A percentile compares a stretch with the other conserved stretches of the same genome.
These are phyloP conservation scores for Labroides dimidiatus DNA, from an alignment of 2,797 vertebrate species.

Conservation along the genomic window DNA sequence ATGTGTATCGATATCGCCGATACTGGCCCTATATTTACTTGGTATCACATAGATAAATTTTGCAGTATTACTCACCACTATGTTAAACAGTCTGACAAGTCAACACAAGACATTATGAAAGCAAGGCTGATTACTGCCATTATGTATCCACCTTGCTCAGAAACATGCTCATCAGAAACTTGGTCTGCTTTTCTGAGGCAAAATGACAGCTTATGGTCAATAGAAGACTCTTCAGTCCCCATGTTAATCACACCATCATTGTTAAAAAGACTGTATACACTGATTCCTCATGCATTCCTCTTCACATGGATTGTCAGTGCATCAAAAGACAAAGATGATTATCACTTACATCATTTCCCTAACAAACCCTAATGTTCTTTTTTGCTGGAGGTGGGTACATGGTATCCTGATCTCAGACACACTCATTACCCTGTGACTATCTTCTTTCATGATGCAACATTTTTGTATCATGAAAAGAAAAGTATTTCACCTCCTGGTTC, in stretches of 20 bases:
- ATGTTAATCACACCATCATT: conserved; percentile 14
- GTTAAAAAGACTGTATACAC: not conserved
- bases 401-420: conserved; percentile 13
- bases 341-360: conserved; percentile 22
- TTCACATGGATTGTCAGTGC: conserved; percentile 34
- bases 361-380: conserved; percentile 18
- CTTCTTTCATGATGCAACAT: conserved; percentile 18
- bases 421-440: conserved; percentile 9
- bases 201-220: conserved; percentile 66
- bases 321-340: conserved; percentile 33
- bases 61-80: too few species aligned
- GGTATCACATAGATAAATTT: too few species aligned
- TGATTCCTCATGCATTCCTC: conserved; percentile 32
- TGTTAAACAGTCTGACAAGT: conserved; percentile 1
- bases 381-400: not conserved
- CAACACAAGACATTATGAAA: conserved; percentile 38
- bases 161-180: conserved; percentile 15
- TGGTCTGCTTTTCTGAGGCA: conserved; percentile 62
- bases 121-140: conserved; percentile 62
- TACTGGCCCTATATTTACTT: too few species aligned
- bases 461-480: conserved; percentile 5
- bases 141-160: conserved; percentile 31
- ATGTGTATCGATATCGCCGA: too few species aligned
- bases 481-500: conserved; percentile 13
- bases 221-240: conserved; percentile 17